Conservation (phyloP, 2,797 vertebrate species). For the Galaxias olidus region DNA sequence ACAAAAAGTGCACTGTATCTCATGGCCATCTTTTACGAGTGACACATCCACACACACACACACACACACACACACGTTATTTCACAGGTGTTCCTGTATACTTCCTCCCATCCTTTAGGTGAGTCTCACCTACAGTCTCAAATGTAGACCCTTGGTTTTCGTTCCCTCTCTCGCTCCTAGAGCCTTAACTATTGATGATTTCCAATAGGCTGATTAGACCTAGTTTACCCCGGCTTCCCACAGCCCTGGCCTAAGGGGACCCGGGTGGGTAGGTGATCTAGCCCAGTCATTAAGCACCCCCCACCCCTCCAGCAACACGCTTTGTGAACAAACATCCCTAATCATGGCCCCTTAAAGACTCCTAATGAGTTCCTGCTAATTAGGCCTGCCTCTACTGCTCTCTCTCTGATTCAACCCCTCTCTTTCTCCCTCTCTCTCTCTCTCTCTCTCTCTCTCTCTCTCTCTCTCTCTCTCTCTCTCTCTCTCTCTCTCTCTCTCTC, state of each 20-base stretch:
- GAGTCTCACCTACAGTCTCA: too few species aligned
- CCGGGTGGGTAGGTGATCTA: constrained; percentile 41
- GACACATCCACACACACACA: too few species aligned
- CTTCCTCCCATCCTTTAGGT: too few species aligned
- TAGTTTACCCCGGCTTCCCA: constrained; percentile 7
- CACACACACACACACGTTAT: too few species aligned
- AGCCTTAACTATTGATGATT: constrained; percentile 89
- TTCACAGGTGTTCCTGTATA: too few species aligned
- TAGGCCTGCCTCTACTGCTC: constrained; percentile 57
- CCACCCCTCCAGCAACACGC: constrained; percentile 31
- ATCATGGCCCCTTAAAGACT: constrained; percentile 75
- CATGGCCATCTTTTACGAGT: too few species aligned
- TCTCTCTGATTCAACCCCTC: too few species aligned
- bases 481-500: neutral
- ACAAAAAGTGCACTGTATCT: too few species aligned
- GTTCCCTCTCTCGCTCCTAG: constrained; percentile 74
- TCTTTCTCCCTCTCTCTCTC: neutral
- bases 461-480: neutral
- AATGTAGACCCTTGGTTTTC: too few species aligned
- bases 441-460: neutral
- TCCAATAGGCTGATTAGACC: constrained; percentile 82
- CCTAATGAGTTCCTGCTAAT: constrained; percentile 70
- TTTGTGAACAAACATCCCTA: constrained; percentile 83
- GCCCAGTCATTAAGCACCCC: constrained; percentile 51
- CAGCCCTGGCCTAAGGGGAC: constrained; percentile 24